Conservation (phyloP, 2,888 invertebrate species). For the Idaea aversata region DNA sequence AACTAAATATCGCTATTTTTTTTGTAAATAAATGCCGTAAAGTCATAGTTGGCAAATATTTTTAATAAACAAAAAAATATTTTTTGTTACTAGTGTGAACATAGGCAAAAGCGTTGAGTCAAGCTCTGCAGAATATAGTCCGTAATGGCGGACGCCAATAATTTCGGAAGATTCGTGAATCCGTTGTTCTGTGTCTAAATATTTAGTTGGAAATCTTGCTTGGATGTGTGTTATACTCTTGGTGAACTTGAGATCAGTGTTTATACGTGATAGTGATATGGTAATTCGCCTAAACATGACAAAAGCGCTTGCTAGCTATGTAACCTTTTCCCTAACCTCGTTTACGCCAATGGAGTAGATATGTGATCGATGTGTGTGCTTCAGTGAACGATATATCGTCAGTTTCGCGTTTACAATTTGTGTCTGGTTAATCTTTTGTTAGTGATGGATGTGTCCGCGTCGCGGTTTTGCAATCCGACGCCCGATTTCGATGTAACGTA, state of each 20-base stretch:
- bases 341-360: constrained; percentile 88
- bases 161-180: constrained; percentile 79
- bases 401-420: constrained; percentile 71
- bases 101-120: constrained; percentile 76
- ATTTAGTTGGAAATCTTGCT: constrained; percentile 54
- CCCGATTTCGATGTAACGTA: constrained; percentile 80
- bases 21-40: not conserved
- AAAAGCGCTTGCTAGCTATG: constrained; percentile 82
- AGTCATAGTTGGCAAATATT: constrained; percentile 13
- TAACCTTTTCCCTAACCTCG: constrained; percentile 89
- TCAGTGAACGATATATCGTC: constrained; percentile 83
- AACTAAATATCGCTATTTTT: not conserved
- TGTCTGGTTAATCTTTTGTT: constrained; percentile 66
- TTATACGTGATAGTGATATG: constrained; percentile 72
- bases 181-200: constrained; percentile 75
- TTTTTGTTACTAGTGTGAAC: constrained; percentile 73
- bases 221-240: constrained; percentile 61
- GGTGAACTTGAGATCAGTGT: constrained; percentile 64
- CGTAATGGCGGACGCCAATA: constrained; percentile 81
- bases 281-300: constrained; percentile 75
- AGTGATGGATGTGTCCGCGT: constrained; percentile 80
- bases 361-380: constrained; percentile 87
- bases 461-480: constrained; percentile 78
- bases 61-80: constrained; percentile 40
- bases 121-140: constrained; percentile 76